Base-by-base conservation (phyloP, 2,888 invertebrate genomes). In the Apamea crenata region DNA sequence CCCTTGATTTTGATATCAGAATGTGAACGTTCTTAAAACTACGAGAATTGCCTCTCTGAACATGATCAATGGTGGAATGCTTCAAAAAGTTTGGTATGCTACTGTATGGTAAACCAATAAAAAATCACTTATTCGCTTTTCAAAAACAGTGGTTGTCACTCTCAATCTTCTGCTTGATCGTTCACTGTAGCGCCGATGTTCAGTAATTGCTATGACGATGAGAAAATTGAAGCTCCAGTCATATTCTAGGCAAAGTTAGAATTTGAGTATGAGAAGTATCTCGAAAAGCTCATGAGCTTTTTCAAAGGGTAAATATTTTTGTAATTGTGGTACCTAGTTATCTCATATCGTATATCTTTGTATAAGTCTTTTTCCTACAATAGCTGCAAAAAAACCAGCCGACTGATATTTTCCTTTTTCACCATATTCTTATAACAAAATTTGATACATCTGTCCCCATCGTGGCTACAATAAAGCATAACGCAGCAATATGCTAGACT, bases 401-500 rank as follows among this genome's bases (percentile, higher is more conserved):
- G 36, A 14, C 32, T 36, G 29, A 79, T 47, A 47, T 63, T 63
- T 61, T 63, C 36, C 36, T 36, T 47, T 25, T 8, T 44, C 18
- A 18, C 14, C 29, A 59, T 74, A 53, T 44, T 59, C 70, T 59
- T 66, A 36, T 47, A 53, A 61, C 53, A 56, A 76, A 69, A 70
- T 1, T 32, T 69, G 8, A 8, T 40, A 50, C 66, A 61, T 81
- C 2, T 25, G 56, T 53, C 4, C 32, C 14, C 14, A 47, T 61
- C n/a, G 44, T 29, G 25, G n/a, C 4, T 10, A 63, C 67, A 63
- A 50, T 40, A 63, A 50, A 78, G 21, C 32, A 68, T 36, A 71
- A 40, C 56, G 14, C 61, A 77, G 70, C 66, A 63, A 71, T 67
- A 66, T 47, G 47, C 53, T 56, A 50, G 82, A 29, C 29, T 25